A percentile compares a stretch with the other conserved stretches of the same genome.
phyloP scores from a whole-genome alignment of 2,888 invertebrate genomes.

The Ecliptopera silaceata region DNA sequence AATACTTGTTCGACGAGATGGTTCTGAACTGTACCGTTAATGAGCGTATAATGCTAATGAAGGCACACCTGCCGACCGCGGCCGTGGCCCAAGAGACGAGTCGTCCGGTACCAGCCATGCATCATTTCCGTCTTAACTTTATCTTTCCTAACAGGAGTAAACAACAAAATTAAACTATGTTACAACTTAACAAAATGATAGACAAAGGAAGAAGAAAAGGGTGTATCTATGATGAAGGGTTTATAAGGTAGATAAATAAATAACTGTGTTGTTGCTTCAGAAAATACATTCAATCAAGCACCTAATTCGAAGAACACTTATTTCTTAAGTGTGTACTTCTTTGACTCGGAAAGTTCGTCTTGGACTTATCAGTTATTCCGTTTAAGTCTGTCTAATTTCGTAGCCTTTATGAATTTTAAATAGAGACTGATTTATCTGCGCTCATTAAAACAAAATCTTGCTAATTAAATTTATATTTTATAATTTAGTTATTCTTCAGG shows the following conservation, averaged over 20 bases:
- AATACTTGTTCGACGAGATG: slow-evolving; percentile 55
- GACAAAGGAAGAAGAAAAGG: no score
- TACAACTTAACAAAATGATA: background rate
- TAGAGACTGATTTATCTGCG: slow-evolving; percentile 14
- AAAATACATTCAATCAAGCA: background rate
- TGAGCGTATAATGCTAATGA: slow-evolving; percentile 73
- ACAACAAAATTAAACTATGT: slow-evolving; percentile 6
- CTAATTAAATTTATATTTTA: slow-evolving; percentile 4
- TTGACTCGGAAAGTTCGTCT: slow-evolving; percentile 9
- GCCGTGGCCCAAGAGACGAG: slow-evolving; percentile 25
- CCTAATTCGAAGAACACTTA: background rate
- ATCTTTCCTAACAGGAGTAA: slow-evolving; percentile 25
- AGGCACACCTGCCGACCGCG: slow-evolving; percentile 54
- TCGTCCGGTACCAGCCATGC: slow-evolving; percentile 32
- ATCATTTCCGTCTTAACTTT: slow-evolving; percentile 38
- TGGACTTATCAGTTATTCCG: slow-evolving; percentile 19
- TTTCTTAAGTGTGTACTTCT: slow-evolving; percentile 2
- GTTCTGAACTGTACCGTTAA: slow-evolving; percentile 64
- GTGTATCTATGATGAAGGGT: no score
- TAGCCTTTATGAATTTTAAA: slow-evolving; percentile 31
- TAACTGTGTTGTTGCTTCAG: background rate
- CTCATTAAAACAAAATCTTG: slow-evolving; percentile 3
- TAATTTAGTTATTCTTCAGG: no score
- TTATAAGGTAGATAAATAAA: background rate
- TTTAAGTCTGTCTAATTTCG: slow-evolving; percentile 21